phyloP scores from a whole-genome alignment of 2,888 invertebrate species.

The Shargacucullia verbasci region DNA sequence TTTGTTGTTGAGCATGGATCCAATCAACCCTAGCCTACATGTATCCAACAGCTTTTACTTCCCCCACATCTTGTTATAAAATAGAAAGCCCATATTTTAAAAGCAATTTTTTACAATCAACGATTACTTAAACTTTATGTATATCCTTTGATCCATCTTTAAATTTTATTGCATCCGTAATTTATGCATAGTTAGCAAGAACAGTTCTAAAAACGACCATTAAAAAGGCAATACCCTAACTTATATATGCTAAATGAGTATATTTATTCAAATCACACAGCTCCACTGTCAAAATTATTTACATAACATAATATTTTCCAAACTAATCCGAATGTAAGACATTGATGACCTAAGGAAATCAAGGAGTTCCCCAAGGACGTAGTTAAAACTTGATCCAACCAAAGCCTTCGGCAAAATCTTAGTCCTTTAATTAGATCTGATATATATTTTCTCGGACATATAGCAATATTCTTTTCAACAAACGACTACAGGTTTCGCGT shows the following conservation, averaged over 20 bases:
- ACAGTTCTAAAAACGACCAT: neutral
- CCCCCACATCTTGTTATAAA: slow-evolving; percentile 4
- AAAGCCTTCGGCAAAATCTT: too few species aligned
- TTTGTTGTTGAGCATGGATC: neutral
- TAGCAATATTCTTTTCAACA: slow-evolving; percentile 24
- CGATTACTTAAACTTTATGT: neutral
- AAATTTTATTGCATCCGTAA: slow-evolving; percentile 14
- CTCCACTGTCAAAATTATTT: neutral
- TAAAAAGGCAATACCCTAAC: too few species aligned
- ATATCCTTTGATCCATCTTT: slow-evolving; percentile 1
- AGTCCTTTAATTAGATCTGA: slow-evolving; percentile 19
- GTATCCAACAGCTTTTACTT: slow-evolving; percentile 10
- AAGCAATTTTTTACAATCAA: slow-evolving; percentile 37
- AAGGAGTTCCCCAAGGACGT: too few species aligned
- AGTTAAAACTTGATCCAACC: too few species aligned
- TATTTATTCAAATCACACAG: too few species aligned
- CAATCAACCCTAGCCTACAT: slow-evolving; percentile 15
- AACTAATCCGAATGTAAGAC: too few species aligned
- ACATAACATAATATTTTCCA: too few species aligned
- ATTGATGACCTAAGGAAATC: too few species aligned
- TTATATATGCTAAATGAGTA: too few species aligned
- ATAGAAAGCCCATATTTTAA: slow-evolving; percentile 8
- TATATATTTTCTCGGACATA: slow-evolving; percentile 32
- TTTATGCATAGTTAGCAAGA: neutral
- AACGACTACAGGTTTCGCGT: slow-evolving; percentile 25